Evolutionary conservation across 2,888 invertebrate species (phyloP).

Genomic region (Arrhopalites spinosus): DNA sequence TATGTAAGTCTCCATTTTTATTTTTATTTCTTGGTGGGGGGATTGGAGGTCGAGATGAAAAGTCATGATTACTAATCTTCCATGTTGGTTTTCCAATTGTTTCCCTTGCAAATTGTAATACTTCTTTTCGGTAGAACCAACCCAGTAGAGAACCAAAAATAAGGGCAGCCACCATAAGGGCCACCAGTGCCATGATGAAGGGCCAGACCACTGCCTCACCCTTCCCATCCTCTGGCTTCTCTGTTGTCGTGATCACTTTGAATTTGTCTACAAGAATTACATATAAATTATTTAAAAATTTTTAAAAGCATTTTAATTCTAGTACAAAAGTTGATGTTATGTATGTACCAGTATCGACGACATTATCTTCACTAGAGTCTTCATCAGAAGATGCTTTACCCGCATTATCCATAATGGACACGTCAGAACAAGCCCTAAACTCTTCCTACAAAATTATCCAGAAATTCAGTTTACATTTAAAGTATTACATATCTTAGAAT

Average conservation of each 20-base stretch:
- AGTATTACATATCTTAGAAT: too few relatives aligned
- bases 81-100: slow-evolving; percentile 44
- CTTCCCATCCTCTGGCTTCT: slow-evolving; percentile 24
- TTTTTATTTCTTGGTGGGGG: slow-evolving; percentile 56
- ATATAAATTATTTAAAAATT: not conserved
- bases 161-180: slow-evolving; percentile 56
- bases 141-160: slow-evolving; percentile 55
- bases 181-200: slow-evolving; percentile 56
- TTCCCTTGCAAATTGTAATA: slow-evolving; percentile 49
- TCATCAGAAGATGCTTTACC: slow-evolving; percentile 57
- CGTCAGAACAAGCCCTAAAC: slow-evolving; percentile 82
- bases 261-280: slow-evolving; percentile 50
- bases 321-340: not conserved
- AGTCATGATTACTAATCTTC: slow-evolving; percentile 10
- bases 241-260: slow-evolving; percentile 42
- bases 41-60: slow-evolving; percentile 45
- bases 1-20: slow-evolving; percentile 16
- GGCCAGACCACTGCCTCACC: slow-evolving; percentile 46
- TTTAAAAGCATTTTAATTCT: not conserved
- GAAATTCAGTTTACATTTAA: not conserved
- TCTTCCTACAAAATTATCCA: slow-evolving; percentile 45
- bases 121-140: slow-evolving; percentile 57
- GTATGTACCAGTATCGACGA: slow-evolving; percentile 52
- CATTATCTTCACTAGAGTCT: slow-evolving; percentile 58
- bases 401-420: slow-evolving; percentile 69